Evolutionary conservation across 37 sponge, comb jelly and placozoan genomes (phyloP), one percentile per base, ranked within the genome.

Genomic region (Crambe crambe): DNA sequence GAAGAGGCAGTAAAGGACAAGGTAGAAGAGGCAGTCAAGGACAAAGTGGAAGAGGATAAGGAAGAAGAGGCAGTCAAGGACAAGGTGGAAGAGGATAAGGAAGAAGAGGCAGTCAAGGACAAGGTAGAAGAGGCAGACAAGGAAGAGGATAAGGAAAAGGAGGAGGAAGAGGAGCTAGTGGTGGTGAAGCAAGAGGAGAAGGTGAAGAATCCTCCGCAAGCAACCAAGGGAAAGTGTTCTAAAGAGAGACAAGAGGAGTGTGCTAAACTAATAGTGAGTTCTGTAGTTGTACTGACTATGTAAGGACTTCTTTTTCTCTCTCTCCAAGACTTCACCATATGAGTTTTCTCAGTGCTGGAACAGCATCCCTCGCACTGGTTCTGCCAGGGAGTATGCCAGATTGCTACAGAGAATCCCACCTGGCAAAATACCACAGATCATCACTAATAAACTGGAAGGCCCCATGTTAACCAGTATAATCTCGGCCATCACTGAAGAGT

Each of bases 261-360:
- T n/a, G n/a, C n/a, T n/a, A n/a, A n/a, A n/a, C n/a, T n/a, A n/a
- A n/a, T n/a, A n/a, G n/a, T n/a, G n/a, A n/a, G n/a, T n/a, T n/a
- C n/a, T n/a, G n/a, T n/a, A n/a, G n/a, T n/a, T n/a, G n/a, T n/a
- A n/a, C n/a, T n/a, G n/a, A n/a, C n/a, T n/a, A n/a, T n/a, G n/a
- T n/a, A n/a, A n/a, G n/a, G n/a, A n/a, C n/a, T n/a, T n/a, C n/a
- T n/a, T 47, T 47, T 47, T 47, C 51, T 12, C 12, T 6, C 12
- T 47, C 6, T 47, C 12, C 12, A 6, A 47, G 51, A 40, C 36
- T 34, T 57, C 80, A 23, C 62, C 78, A 20, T 88, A 65, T 73
- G 92, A 89, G 70, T 91, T 83, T 60, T 23, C 89, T 26, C 89
- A 91, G 69, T 41, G 44, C 37, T 91, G 92, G 92, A 83, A 78